Evolutionary conservation across 2,888 invertebrate species (phyloP).

Genomic region (Deilephila elpenor): DNA sequence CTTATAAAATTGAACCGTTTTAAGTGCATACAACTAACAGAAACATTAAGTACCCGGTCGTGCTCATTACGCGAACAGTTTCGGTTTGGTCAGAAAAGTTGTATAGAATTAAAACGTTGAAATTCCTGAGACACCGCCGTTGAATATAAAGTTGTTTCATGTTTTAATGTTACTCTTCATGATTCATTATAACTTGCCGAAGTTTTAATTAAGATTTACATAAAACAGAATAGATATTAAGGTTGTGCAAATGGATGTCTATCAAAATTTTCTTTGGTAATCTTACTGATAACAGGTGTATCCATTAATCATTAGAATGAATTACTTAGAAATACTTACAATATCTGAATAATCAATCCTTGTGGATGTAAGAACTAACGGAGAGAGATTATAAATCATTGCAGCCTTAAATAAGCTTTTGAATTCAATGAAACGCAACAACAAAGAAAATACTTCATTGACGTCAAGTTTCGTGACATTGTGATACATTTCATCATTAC

Average conservation of each 20-base stretch:
- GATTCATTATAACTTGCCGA: constrained; percentile 9
- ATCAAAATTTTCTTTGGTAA: not conserved
- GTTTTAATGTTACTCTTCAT: constrained; percentile 13
- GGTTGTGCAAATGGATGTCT: not conserved
- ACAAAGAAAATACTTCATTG: too few species aligned
- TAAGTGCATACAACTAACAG: not conserved
- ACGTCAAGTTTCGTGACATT: too few species aligned
- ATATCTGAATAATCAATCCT: too few species aligned
- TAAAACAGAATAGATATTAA: constrained; percentile 5
- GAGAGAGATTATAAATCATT: too few species aligned
- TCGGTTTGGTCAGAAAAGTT: constrained; percentile 15
- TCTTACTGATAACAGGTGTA: not conserved
- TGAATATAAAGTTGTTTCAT: constrained; percentile 14
- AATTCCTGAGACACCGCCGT: not conserved
- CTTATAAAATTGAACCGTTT: too few species aligned
- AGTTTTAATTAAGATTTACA: constrained; percentile 25
- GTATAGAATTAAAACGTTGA: not conserved
- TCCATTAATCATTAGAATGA: too few species aligned
- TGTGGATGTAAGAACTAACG: too few species aligned
- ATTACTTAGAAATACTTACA: too few species aligned
- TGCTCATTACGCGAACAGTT: not conserved
- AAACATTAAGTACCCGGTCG: not conserved
- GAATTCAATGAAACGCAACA: too few species aligned
- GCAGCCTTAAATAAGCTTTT: too few species aligned
- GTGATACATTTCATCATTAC: too few species aligned